A percentile compares a stretch with the other conserved stretches of the same genome.
phyloP scores from a whole-genome alignment of 1,140 invertebrate species.

The Zaprionus inermis region DNA sequence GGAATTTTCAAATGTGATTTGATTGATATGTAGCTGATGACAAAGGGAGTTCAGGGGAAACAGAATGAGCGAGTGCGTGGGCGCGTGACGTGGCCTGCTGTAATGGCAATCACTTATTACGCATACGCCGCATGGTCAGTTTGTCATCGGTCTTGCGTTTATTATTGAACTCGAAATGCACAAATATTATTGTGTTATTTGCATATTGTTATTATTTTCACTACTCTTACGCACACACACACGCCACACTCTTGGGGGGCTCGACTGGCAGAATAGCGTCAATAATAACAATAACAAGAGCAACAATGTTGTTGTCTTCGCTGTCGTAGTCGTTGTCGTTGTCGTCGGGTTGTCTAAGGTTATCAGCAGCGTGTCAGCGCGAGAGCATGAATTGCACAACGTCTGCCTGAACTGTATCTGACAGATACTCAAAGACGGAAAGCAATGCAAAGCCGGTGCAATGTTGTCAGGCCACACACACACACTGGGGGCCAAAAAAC shows the following conservation, averaged over 20 bases:
- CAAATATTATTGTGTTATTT: slow-evolving; percentile 57
- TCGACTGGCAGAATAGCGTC: slow-evolving; percentile 59
- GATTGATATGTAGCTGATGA: slow-evolving; percentile 10
- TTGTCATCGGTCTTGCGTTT: slow-evolving; percentile 1
- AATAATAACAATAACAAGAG: slow-evolving; percentile 56
- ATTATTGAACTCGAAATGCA: slow-evolving; percentile 7
- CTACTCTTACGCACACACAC: slow-evolving; percentile 13
- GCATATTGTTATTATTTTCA: slow-evolving; percentile 48
- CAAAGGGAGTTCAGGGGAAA: slow-evolving; percentile 19
- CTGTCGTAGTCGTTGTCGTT: slow-evolving; percentile 27
- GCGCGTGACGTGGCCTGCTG: slow-evolving; percentile 16
- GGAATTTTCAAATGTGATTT: slow-evolving; percentile 6
- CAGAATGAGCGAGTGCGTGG: not conserved
- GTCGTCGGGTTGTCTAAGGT: slow-evolving; percentile 64
- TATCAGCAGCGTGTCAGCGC: slow-evolving; percentile 42
- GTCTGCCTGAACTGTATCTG: slow-evolving; percentile 6
- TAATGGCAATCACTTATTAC: slow-evolving; percentile 19
- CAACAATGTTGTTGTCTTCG: slow-evolving; percentile 29
- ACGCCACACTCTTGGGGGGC: slow-evolving; percentile 52
- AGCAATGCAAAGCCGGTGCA: slow-evolving; percentile 1
- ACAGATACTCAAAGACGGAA: slow-evolving; percentile 11
- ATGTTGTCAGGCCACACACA: slow-evolving; percentile 22
- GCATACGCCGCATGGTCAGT: not conserved
- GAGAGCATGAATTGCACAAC: slow-evolving; percentile 24
- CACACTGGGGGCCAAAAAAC: slow-evolving; percentile 41